A percentile compares a stretch with the other conserved stretches of the same genome.
Conservation (phyloP, 53 echinoderm and acorn worm species). For the Zoroaster sp. region DNA sequence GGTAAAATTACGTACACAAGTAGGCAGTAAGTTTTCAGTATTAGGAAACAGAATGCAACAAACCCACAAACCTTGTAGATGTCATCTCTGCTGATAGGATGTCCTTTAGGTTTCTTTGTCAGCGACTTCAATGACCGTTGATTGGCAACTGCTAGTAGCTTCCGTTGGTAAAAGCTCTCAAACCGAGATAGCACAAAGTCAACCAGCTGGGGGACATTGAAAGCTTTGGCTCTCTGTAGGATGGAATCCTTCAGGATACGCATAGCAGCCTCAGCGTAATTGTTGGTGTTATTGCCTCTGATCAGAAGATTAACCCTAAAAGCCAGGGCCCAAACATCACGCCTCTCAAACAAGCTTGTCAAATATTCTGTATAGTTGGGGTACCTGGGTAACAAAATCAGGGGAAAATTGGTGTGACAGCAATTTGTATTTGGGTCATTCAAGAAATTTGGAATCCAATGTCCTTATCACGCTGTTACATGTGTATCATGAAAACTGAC, state of each 20-base stretch:
- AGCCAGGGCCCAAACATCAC: conserved; percentile 43
- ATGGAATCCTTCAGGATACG: conserved; percentile 41
- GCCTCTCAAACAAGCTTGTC: conserved; percentile 11
- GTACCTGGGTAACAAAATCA: neutral
- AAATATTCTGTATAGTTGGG: conserved; percentile 30
- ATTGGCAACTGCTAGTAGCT: conserved; percentile 24
- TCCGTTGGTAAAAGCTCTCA: conserved; percentile 22
- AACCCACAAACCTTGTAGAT: no score
- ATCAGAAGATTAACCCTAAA: conserved; percentile 32
- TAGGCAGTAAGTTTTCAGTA: no score
- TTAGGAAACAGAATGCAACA: no score
- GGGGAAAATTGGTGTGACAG: neutral
- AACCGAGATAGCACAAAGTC: conserved; percentile 16
- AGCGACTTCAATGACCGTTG: neutral
- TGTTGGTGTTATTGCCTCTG: conserved; percentile 49
- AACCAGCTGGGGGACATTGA: conserved; percentile 52
- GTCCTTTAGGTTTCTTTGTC: no score
- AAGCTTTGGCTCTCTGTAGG: conserved; percentile 45
- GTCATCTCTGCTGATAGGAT: no score
- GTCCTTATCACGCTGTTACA: no score
- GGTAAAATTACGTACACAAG: no score
- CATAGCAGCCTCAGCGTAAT: conserved; percentile 50
- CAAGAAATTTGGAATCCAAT: no score
- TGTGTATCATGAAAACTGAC: no score
- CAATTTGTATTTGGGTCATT: no score